phyloP scores from a whole-genome alignment of 23 tunicate species.

The Trididemnum nubilum region DNA sequence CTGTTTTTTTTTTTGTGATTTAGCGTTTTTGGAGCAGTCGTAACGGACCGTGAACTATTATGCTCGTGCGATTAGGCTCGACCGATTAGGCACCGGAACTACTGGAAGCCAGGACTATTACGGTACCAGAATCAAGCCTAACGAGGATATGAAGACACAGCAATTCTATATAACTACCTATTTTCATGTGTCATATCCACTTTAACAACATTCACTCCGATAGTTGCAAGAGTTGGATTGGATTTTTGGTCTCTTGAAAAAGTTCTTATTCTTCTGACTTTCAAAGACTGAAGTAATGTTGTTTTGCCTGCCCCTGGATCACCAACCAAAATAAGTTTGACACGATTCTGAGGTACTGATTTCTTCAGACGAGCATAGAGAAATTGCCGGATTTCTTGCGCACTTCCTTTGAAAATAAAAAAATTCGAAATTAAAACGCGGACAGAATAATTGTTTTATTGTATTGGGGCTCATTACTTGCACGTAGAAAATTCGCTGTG shows the following conservation, averaged over 20 bases:
- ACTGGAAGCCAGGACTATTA: too few relatives aligned
- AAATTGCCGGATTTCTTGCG: conserved; percentile 47
- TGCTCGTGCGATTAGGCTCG: too few relatives aligned
- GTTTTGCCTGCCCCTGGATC: conserved; percentile 62
- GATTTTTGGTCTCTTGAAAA: neutral
- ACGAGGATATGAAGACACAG: too few relatives aligned
- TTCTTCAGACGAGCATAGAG: conserved; percentile 61
- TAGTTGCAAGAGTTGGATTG: conserved; percentile 35
- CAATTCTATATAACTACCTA: conserved; percentile 41
- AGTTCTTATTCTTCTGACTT: neutral
- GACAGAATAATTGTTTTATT: neutral
- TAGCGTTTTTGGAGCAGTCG: too few relatives aligned
- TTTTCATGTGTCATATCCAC: conserved; percentile 27
- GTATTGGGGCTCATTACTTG: neutral
- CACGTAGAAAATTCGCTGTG: neutral
- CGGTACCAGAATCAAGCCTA: too few relatives aligned
- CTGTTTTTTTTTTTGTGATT: too few relatives aligned
- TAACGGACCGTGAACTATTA: too few relatives aligned
- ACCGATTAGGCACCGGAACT: too few relatives aligned
- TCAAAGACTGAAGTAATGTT: conserved; percentile 46
- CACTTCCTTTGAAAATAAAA: conserved; percentile 34
- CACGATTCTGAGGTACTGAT: conserved; percentile 55
- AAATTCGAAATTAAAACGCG: too few relatives aligned
- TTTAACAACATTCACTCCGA: conserved; percentile 64
- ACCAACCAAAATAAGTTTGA: conserved; percentile 53